A percentile compares a stretch with the other conserved stretches of the same genome.
Evolutionary conservation across 2,113 vertebrate genomes (phyloP).

Genomic region (Sigmodon hispidus): DNA sequence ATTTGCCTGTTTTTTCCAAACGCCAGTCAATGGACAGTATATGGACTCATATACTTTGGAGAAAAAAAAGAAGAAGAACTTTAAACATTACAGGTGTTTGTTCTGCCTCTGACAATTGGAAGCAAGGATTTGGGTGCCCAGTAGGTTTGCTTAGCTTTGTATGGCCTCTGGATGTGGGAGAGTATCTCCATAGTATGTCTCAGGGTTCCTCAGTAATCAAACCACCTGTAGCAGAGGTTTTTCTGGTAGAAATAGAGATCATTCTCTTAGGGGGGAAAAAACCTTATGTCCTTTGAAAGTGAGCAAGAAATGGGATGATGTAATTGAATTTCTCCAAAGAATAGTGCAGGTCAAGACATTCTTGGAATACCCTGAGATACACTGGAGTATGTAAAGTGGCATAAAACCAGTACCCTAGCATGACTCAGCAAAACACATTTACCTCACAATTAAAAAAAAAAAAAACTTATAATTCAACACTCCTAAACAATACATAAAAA

Average conservation of each 20-base stretch:
- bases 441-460: not conserved
- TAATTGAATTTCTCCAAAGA: constrained; percentile 39
- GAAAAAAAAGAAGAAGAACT: not conserved
- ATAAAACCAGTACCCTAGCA: not conserved
- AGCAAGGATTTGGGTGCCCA: not conserved
- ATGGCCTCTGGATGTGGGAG: not conserved
- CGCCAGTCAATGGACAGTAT: no score
- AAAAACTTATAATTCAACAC: not conserved
- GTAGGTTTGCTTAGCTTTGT: not conserved
- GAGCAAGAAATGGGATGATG: constrained; percentile 41
- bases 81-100: not conserved
- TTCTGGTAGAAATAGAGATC: not conserved
- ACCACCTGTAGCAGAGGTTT: not conserved
- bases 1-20: not conserved
- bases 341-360: not conserved
- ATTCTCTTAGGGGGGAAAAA: constrained; percentile 39
- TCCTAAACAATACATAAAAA: not conserved
- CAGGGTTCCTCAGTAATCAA: not conserved
- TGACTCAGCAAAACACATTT: constrained; percentile 62
- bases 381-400: not conserved
- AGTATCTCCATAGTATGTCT: not conserved
- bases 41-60: not conserved
- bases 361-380: not conserved
- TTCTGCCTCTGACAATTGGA: not conserved
- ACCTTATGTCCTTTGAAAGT: constrained; percentile 61